Evolutionary conservation across 1,140 invertebrate species (phyloP).

Genomic region (Drosophila ficusphila): DNA sequence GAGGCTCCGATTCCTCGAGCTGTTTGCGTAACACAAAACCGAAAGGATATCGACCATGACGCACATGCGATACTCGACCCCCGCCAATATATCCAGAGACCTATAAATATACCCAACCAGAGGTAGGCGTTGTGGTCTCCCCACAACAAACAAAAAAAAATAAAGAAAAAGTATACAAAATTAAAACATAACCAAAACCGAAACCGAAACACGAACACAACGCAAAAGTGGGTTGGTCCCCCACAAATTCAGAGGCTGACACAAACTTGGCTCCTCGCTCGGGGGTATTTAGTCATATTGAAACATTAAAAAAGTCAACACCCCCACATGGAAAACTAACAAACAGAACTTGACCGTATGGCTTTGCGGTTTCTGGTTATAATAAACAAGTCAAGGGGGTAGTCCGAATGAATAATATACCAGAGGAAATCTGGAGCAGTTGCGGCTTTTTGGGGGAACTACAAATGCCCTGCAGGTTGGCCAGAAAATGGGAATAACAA

Average conservation of each 20-base stretch:
- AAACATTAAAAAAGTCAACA: constrained; percentile 83
- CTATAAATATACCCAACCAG: constrained; percentile 50
- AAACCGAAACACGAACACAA: constrained; percentile 37
- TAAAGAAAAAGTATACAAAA: constrained; percentile 8
- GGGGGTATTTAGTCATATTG: constrained; percentile 79
- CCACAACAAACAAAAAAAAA: no score
- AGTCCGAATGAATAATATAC: constrained; percentile 40
- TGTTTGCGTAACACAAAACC: constrained; percentile 71
- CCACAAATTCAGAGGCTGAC: constrained; percentile 23
- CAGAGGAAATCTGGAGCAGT: constrained; percentile 34
- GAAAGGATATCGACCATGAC: constrained; percentile 77
- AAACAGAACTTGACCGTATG: constrained; percentile 67
- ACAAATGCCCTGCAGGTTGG: constrained; percentile 16
- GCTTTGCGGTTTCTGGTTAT: constrained; percentile 50
- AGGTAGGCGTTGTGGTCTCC: constrained; percentile 39
- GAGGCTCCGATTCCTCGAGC: constrained; percentile 53
- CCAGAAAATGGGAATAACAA: not conserved
- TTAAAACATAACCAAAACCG: constrained; percentile 25
- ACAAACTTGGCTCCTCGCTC: constrained; percentile 53
- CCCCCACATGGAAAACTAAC: constrained; percentile 68
- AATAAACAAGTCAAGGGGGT: constrained; percentile 68
- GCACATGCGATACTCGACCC: constrained; percentile 58
- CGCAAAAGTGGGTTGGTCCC: constrained; percentile 46
- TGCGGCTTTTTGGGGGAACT: constrained; percentile 33
- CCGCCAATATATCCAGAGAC: constrained; percentile 52